A percentile compares a stretch with the other conserved stretches of the same genome.
Conservation (phyloP, 2,888 invertebrate genomes). For the Coenonympha arcania region DNA sequence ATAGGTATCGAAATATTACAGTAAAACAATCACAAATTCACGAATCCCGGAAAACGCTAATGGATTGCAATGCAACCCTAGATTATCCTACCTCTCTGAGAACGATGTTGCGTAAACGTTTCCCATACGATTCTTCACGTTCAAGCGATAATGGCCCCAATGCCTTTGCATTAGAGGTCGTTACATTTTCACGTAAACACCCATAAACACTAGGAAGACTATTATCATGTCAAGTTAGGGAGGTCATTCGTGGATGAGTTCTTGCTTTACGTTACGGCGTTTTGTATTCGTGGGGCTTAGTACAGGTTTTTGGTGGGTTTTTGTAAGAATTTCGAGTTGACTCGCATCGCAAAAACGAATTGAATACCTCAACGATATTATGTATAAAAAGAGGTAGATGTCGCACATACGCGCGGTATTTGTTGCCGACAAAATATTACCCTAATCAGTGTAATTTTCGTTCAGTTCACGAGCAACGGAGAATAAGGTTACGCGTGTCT, state of each 20-base stretch:
- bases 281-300: too few relatives aligned
- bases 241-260: conserved; percentile 35
- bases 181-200: conserved; percentile 35
- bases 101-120: not conserved
- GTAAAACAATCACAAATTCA: not conserved
- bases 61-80: conserved; percentile 1
- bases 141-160: conserved; percentile 4
- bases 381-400: too few relatives aligned
- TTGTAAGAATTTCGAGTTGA: too few relatives aligned
- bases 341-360: too few relatives aligned
- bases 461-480: too few relatives aligned
- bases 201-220: conserved; percentile 44
- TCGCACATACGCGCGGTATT: too few relatives aligned
- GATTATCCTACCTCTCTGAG: not conserved
- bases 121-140: not conserved
- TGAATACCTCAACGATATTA: too few relatives aligned
- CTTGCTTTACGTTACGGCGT: conserved; percentile 28
- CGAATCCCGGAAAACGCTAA: not conserved
- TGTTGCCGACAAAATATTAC: too few relatives aligned
- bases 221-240: conserved; percentile 47
- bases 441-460: too few relatives aligned
- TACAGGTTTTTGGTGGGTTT: too few relatives aligned
- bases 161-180: not conserved
- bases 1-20: too few relatives aligned
- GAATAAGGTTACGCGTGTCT: too few relatives aligned